These are phyloP conservation scores for Yasuhikotakia modesta DNA, from an alignment of 2,797 vertebrate genomes.

Conservation along the genomic window DNA sequence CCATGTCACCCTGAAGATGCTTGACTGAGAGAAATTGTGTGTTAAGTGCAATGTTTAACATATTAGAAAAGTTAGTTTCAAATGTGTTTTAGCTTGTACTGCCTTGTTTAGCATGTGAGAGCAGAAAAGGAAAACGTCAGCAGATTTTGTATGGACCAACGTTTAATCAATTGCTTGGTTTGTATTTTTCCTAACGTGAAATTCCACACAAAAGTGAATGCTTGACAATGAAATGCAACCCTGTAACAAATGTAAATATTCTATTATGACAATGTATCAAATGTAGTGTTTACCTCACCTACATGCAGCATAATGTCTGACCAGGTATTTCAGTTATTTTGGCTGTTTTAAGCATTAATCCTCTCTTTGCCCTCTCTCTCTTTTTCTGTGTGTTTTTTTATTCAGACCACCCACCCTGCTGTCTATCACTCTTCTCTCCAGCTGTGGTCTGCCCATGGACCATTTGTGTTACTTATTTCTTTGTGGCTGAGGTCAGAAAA, in stretches of 20 bases:
- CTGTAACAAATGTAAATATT: background rate
- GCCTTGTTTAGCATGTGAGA: background rate
- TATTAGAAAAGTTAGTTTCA: background rate
- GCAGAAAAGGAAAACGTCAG: too few species aligned
- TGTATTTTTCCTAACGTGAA: background rate
- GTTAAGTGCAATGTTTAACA: constrained; percentile 20
- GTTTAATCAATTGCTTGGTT: background rate
- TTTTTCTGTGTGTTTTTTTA: constrained; percentile 7
- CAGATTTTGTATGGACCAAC: too few species aligned
- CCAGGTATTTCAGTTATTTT: constrained; percentile 21
- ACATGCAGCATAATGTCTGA: background rate
- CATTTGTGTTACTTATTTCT: constrained; percentile 83
- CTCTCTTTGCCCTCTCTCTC: constrained; percentile 31
- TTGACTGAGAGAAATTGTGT: constrained; percentile 18
- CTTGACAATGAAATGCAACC: background rate
- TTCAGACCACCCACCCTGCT: constrained; percentile 58
- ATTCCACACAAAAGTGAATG: background rate
- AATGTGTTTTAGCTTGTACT: background rate
- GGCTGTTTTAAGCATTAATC: constrained; percentile 37
- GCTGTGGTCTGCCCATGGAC: constrained; percentile 79
- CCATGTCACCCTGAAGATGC: constrained; percentile 20
- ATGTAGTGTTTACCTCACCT: too few species aligned
- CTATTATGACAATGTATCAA: background rate
- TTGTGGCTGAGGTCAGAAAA: constrained; percentile 69
- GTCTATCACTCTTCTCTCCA: constrained; percentile 71